Percentiles rank a stretch among this genome's conserved stretches.
phyloP scores from a whole-genome alignment of 2,888 invertebrate species.

The Agonopterix alstromeriana region DNA sequence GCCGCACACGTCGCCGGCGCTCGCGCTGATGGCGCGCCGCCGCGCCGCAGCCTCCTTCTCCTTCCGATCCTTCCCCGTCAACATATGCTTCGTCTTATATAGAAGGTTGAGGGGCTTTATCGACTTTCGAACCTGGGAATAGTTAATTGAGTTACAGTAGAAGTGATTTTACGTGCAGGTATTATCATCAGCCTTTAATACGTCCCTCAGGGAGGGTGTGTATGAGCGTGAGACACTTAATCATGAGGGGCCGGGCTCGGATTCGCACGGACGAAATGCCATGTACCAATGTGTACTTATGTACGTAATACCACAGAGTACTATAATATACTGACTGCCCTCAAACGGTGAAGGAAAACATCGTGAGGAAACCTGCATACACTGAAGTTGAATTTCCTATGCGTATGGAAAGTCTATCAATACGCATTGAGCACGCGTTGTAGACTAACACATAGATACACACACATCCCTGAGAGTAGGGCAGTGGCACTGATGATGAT shows the following conservation, averaged over 20 bases:
- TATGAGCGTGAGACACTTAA: neutral
- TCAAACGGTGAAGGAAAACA: neutral
- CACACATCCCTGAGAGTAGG: too few species aligned
- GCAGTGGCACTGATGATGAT: too few species aligned
- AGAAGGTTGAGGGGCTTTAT: slow-evolving; percentile 52
- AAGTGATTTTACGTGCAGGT: too few species aligned
- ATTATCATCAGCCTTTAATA: too few species aligned
- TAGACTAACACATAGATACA: too few species aligned
- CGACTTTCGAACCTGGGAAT: slow-evolving; percentile 57
- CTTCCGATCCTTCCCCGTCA: slow-evolving; percentile 37
- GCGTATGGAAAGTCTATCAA: too few species aligned
- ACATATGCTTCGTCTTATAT: slow-evolving; percentile 50
- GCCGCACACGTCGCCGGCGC: slow-evolving; percentile 64
- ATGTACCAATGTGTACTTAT: neutral
- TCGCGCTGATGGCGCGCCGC: slow-evolving; percentile 45
- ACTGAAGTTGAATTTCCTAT: too few species aligned
- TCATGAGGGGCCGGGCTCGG: neutral
- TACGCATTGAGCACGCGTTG: too few species aligned
- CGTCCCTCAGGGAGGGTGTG: too few species aligned
- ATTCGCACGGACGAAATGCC: neutral
- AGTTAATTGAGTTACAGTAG: neutral
- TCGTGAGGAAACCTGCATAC: neutral
- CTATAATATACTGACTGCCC: too few species aligned
- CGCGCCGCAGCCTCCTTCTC: slow-evolving; percentile 28
- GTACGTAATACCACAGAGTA: too few species aligned